Evolutionary conservation across 1,140 invertebrate species (phyloP), one percentile per base, ranked within the genome.

Genomic region (Trichonephila clavipes): DNA sequence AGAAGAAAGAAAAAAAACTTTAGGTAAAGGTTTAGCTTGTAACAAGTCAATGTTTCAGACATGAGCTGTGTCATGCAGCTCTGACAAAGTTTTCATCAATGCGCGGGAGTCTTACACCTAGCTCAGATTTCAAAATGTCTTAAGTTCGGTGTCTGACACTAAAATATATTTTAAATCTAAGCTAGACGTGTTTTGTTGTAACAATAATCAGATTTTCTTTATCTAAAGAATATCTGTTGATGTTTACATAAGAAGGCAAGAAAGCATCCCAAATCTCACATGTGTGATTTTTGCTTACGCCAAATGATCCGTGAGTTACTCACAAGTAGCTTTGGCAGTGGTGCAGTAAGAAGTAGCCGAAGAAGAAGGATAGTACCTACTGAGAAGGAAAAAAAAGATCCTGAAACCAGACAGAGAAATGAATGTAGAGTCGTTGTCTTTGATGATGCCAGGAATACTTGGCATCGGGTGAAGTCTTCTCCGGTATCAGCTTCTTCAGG

Each of bases 401-500:
- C 69, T 88, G 18, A 88, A 66, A 21, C 19, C 82, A n/a, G 62
- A 69, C 87, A 51, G 87, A 88, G 87, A 72, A 88, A 88, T 88
- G 87, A 88, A 64, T n/a, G 64, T 51, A 19, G 62, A 66, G 62
- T 88, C 87, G 87, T 88, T 88, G 87, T 88, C 87, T 88, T 88
- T 51, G 7, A 69, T 88, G 87, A 88, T 64, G 87, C 62, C 87
- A 88, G 64, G 64, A 88, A 88, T 88, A 88, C 64, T 88, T 88
- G 87, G 87, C 87, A 88, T 69, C 62, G 58, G 40, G 34, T 66
- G 51, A 69, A 64, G 64, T 19, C 59, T 88, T 88, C 87, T 88
- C 87, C 62, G 21, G 28, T 88, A 19, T 88, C 86, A 66, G 40
- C 86, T 88, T 19, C 87, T 44, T 88, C 64, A 88, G 64, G 87